Conservation (phyloP, 1,140 invertebrate genomes). For the Pomacea maculata region DNA sequence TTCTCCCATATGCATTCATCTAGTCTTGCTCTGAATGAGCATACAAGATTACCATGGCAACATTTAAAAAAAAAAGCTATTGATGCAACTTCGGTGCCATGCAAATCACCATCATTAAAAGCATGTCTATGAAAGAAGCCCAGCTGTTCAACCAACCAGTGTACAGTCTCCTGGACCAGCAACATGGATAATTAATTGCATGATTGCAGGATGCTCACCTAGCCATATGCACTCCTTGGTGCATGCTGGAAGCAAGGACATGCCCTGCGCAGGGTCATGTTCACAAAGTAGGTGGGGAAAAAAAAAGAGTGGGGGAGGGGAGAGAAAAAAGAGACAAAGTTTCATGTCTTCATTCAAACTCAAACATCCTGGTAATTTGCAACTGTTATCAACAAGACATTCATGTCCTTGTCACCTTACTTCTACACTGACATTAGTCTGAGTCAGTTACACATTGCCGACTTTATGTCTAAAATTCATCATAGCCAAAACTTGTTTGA, state of each 20-base stretch:
- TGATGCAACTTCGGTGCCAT: neutral
- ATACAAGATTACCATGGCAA: too few species aligned
- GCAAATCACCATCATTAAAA: slow-evolving; percentile 6
- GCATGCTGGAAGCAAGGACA: neutral
- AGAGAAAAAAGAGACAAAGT: neutral
- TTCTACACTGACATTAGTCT: too few species aligned
- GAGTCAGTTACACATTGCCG: too few species aligned
- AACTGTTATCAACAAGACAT: too few species aligned
- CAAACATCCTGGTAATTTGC: too few species aligned
- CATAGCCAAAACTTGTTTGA: too few species aligned
- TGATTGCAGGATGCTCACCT: neutral
- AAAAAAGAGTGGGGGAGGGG: neutral
- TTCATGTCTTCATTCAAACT: too few species aligned
- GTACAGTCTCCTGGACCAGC: neutral
- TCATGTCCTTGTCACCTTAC: too few species aligned
- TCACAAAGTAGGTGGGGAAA: too few species aligned
- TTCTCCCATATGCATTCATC: neutral
- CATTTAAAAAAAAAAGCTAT: neutral
- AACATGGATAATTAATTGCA: neutral
- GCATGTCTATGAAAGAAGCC: neutral
- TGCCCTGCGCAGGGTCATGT: neutral
- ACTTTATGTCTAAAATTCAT: too few species aligned
- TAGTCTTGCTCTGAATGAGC: too few species aligned
- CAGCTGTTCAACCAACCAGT: neutral
- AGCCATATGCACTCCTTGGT: too few species aligned